Evolutionary conservation across 1,140 invertebrate species (phyloP), one percentile per base, ranked within the genome.

Genomic region (Andrena cerasifolii): DNA sequence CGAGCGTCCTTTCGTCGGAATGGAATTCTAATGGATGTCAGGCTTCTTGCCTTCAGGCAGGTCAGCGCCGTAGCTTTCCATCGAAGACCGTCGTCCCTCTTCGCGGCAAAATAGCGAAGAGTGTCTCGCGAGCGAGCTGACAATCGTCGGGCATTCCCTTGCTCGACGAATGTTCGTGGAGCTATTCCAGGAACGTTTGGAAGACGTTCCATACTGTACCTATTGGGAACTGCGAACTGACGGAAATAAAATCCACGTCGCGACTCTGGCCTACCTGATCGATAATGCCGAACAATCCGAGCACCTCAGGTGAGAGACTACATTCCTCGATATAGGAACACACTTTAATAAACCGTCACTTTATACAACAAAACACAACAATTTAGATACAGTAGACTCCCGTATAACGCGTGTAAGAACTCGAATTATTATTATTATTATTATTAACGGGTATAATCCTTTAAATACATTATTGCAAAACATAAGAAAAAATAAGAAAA

Each of bases 141-240:
- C 54, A 28, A 62, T 51, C 40, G 76, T 51, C 67, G 67, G 76
- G 76, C 56, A 78, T 78, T 59, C 65, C 28, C n/a, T n/a, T n/a
- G n/a, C n/a, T 61, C 45, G 16, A n/a, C n/a, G n/a, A n/a, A n/a
- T n/a, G 28, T 65, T 40, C 76, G 68, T 45, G 68, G 14, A 73
- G 56, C 12, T 63, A 78, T 78, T 73, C 68, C 36, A 26, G 43
- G 76, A 73, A 73, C 68, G 65, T 49, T n/a, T 16, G 21, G 7
- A 14, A 51, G 31, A 61, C 63, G 53, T 73, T 73, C 18, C 49
- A 28, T 36, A 14, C n/a, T n/a, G n/a, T n/a, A n/a, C n/a, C n/a
- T 6, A 24, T 61, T 24, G 54, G 3, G 54, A 68, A 76, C 62
- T 54, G 74, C 68, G 68, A 76, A 49, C 36, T 62, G n/a, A 66